Evolutionary conservation across 2,797 vertebrate species (phyloP).

Genomic region (Decapterus maruadsi): DNA sequence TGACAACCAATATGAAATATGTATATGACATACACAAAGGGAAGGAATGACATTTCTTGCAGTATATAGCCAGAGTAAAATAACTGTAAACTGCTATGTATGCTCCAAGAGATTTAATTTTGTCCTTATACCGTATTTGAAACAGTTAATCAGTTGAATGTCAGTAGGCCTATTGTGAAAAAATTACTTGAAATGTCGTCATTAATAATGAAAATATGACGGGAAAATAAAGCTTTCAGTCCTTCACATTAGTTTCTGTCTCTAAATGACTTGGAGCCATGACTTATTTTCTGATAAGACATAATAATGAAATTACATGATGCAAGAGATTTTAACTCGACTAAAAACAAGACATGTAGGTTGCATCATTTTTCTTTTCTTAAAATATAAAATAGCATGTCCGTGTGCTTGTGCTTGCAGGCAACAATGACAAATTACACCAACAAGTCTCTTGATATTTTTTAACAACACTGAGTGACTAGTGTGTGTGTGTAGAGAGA

Average conservation of each 20-base stretch:
- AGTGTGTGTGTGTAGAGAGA: background rate
- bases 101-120: background rate
- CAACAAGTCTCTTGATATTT: conserved; percentile 29
- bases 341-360: conserved; percentile 12
- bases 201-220: background rate
- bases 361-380: conserved; percentile 38
- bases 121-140: too few species aligned
- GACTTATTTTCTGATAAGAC: conserved; percentile 1
- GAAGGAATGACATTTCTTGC: background rate
- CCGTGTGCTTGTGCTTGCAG: conserved; percentile 1
- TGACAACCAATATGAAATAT: background rate
- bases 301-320: background rate
- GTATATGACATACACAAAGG: fast-evolving
- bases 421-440: conserved; percentile 26
- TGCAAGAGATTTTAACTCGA: conserved; percentile 24
- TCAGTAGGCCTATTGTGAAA: background rate
- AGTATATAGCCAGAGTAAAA: background rate
- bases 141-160: background rate
- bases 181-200: background rate
- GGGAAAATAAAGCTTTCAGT: background rate
- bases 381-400: background rate
- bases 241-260: background rate
- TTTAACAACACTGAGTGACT: conserved; percentile 17
- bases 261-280: background rate
- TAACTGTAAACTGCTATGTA: background rate